Evolutionary conservation across 2,888 invertebrate species (phyloP), one percentile per base, ranked within the genome.

Genomic region (Eretmocerus hayati): DNA sequence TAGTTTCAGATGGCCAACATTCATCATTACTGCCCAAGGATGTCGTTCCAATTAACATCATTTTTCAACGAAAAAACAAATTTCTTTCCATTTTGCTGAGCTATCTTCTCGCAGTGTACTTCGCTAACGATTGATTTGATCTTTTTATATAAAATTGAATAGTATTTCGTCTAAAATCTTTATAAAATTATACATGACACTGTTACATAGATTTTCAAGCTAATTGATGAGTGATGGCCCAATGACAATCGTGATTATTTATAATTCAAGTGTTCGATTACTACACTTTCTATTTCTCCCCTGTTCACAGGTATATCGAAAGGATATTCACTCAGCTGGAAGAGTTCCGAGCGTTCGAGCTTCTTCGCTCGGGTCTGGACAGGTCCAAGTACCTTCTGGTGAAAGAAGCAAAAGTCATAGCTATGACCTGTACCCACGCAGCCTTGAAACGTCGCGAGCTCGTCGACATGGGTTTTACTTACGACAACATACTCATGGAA

Each of bases 351-450:
- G 96, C 99, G 0, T 99, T 99, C 72, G 99, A 99, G 72, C 75
- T 99, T 56, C 75, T 99, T 6, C 80, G 99, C 9, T 94, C 92
- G 41, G 99, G 99, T 0, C 75, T 94, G 40, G 99, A 99, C 71
- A 78, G 99, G 40, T 93, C 96, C 0, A 91, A 95, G 64, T 99
- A 99, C 73, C 76, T 99, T 48, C 76, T 99, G 44, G 96, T 99
- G 0, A 94, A 95, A 67, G 99, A 99, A 70, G 97, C 99, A 0
- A 99, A 97, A 75, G 95, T 99, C 46, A 99, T 99, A 59, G 99
- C 99, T 1, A 99, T 99, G 99, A 99, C 99, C 0, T 99, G 99
- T 75, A 99, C 99, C 0, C 99, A 99, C 72, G 99, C 99, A 1
- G 99, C 99, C 0, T 77, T 99, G 11, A 95, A 97, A 67, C 79